Conservation (phyloP, 2,113 vertebrate species). For the Noturus placidus region DNA sequence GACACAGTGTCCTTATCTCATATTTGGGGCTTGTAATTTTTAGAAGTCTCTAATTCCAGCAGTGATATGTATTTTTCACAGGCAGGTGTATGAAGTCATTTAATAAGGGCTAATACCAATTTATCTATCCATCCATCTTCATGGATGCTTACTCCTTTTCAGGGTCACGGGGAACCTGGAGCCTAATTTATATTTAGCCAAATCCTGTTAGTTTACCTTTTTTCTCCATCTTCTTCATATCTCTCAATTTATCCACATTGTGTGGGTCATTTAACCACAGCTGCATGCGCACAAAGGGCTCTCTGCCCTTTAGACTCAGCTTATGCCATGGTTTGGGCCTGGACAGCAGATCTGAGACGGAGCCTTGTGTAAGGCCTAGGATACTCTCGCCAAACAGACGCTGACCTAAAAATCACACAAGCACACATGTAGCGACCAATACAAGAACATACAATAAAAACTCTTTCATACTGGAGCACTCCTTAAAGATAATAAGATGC, state of each 20-base stretch:
- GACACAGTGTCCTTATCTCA: not conserved
- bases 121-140: too few relatives aligned
- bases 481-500: not conserved
- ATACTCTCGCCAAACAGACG: slow-evolving; percentile 97
- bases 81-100: not conserved
- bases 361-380: slow-evolving; percentile 96
- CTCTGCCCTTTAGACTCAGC: slow-evolving; percentile 94
- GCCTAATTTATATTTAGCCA: not conserved
- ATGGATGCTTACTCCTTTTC: too few relatives aligned
- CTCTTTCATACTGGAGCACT: not conserved
- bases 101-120: not conserved
- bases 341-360: slow-evolving; percentile 95
- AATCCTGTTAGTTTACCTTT: slow-evolving; percentile 78
- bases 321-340: slow-evolving; percentile 99
- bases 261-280: slow-evolving; percentile 97
- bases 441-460: slow-evolving; percentile 22
- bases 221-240: slow-evolving; percentile 99
- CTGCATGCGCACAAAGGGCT: slow-evolving; percentile 98
- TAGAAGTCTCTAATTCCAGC: not conserved
- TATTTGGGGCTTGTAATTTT: not conserved
- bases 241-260: slow-evolving; percentile 91
- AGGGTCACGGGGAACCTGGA: too few relatives aligned
- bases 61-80: too few relatives aligned
- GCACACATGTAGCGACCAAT: not conserved
- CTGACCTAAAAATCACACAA: slow-evolving; percentile 77